Evolutionary conservation across 2,888 invertebrate genomes (phyloP), one percentile per base, ranked within the genome.

Genomic region (Eueremaeus valkanovi): DNA sequence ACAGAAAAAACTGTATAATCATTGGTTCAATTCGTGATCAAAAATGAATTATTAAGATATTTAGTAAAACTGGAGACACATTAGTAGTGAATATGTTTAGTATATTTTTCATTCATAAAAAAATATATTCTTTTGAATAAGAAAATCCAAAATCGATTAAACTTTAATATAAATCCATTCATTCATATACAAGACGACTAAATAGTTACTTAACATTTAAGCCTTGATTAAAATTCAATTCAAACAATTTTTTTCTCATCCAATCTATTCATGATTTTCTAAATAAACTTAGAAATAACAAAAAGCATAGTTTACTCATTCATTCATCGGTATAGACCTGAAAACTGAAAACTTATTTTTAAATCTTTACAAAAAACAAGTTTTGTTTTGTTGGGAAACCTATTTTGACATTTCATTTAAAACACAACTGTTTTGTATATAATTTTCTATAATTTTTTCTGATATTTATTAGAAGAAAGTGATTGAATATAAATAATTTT

Each of bases 391-490:
- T 55, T 11, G 8, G 13, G n/a, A n/a, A n/a, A n/a, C n/a, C n/a
- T n/a, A n/a, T 45, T 45, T 45, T 45, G 45, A 36, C 36, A 36
- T 11, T 36, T 45, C 16, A 16, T 18, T 11, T 45, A 45, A n/a
- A n/a, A 45, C 16, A 45, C 6, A 45, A 11, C 45, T 45, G 16
- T 45, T 45, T 45, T 45, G 45, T 45, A 13, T 45, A 45, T 45
- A 45, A 16, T 45, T 45, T 45, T 3, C 45, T 11, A 45, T 55
- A 55, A 55, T 55, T 55, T 24, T 8, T 49, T 8, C 49, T 21
- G 27, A 63, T n/a, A 33, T 63, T 63, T 63, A 63, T 63, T 40
- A 42, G 36, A 68, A 24, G 42, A 68, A 68, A 40, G 68, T 42
- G 68, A 68, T 68, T 68, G 68, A 68, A 24, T 68, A 24, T 40